A percentile compares a stretch with the other conserved stretches of the same genome.
Evolutionary conservation across 2,113 vertebrate genomes (phyloP).

Genomic region (Vulpes ferrilata): DNA sequence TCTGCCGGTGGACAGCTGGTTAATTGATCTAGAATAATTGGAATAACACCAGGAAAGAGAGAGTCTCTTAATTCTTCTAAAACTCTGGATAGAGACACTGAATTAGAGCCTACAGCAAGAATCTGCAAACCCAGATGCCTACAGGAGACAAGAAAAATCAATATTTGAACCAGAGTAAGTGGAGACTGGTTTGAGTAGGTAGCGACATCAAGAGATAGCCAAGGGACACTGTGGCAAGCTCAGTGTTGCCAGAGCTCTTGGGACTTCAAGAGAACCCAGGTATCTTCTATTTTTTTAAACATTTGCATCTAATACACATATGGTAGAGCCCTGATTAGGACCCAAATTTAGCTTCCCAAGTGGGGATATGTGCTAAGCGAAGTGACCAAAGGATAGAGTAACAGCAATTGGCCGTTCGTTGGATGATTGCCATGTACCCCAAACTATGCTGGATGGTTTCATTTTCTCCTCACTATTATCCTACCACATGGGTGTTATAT

Average conservation of each 20-base stretch:
- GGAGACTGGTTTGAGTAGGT: background rate
- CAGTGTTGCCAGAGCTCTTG: background rate
- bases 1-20: constrained; percentile 17
- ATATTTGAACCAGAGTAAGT: background rate
- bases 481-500: background rate
- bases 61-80: background rate
- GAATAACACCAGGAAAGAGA: background rate
- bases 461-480: background rate
- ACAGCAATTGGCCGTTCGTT: background rate
- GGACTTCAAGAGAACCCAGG: background rate
- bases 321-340: background rate
- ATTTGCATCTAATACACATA: background rate
- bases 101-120: background rate
- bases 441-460: background rate
- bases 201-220: background rate
- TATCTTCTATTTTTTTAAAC: background rate
- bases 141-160: background rate
- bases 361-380: background rate
- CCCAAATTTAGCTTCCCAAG: background rate
- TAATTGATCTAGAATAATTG: constrained; percentile 40
- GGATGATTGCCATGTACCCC: background rate
- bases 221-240: background rate
- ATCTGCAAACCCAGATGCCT: background rate
- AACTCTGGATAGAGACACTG: background rate
- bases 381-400: background rate